Percentiles rank a stretch among this genome's conserved stretches.
Evolutionary conservation across 2,888 invertebrate species (phyloP).

Genomic region (Agriopis leucophaearia): DNA sequence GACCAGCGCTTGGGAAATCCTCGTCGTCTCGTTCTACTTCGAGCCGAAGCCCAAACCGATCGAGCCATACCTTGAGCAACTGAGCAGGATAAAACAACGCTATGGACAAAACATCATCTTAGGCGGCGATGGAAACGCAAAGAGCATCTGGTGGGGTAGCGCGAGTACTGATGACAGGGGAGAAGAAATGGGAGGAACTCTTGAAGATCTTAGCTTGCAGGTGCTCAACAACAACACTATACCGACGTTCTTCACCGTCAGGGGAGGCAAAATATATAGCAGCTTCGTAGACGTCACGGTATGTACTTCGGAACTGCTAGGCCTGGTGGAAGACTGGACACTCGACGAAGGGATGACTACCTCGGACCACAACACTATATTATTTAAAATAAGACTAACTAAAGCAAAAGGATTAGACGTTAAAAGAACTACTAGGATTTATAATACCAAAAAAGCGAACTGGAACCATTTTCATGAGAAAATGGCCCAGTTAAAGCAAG

Average conservation of each 20-base stretch:
- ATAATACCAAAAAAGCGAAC: conserved; percentile 43
- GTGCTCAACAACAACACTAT: too few species aligned
- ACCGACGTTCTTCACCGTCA: conserved; percentile 38
- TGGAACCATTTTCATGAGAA: conserved; percentile 42
- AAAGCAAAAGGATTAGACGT: conserved; percentile 18
- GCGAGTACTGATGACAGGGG: conserved; percentile 20
- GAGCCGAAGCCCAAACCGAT: not conserved
- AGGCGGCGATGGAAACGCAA: not conserved
- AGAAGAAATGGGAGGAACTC: conserved; percentile 9
- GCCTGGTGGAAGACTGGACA: conserved; percentile 36
- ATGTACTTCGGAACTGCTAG: conserved; percentile 35
- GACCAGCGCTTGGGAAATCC: not conserved
- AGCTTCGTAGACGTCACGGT: conserved; percentile 40
- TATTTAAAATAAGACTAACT: conserved; percentile 32
- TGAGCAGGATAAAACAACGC: not conserved
- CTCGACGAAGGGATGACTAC: conserved; percentile 6
- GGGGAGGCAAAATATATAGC: conserved; percentile 28
- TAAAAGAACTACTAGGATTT: conserved; percentile 33
- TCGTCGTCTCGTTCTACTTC: not conserved
- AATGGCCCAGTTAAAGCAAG: conserved; percentile 13
- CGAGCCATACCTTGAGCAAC: not conserved
- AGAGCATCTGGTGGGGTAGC: conserved; percentile 13
- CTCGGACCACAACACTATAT: conserved; percentile 33
- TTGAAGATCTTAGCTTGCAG: too few species aligned
- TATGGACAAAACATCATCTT: conserved; percentile 4